phyloP scores from a whole-genome alignment of 92 coral and sea anemone genomes.

The Phenganax subtilis region DNA sequence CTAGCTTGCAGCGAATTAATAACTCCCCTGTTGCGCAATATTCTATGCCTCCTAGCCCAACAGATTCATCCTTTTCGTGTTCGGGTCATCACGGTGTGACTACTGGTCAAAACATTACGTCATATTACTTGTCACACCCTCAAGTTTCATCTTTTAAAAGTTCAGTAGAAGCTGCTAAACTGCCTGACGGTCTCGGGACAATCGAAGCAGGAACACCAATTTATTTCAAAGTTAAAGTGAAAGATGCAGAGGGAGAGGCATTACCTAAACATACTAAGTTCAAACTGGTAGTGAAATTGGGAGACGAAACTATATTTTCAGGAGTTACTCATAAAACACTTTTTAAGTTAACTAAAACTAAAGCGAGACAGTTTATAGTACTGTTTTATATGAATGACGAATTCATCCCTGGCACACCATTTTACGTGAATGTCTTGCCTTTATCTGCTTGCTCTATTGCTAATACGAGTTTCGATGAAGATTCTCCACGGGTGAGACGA shows the following conservation, averaged over 20 bases:
- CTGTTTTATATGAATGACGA: constrained; percentile 30
- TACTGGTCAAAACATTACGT: background rate
- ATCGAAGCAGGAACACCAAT: constrained; percentile 29
- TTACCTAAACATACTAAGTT: constrained; percentile 15
- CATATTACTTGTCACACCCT: constrained; percentile 12
- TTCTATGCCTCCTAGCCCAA: constrained; percentile 2
- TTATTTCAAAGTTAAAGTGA: background rate
- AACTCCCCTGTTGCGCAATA: constrained; percentile 21
- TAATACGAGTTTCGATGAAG: constrained; percentile 6
- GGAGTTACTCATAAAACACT: constrained; percentile 9
- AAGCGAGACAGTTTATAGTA: background rate
- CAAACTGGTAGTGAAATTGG: constrained; percentile 16
- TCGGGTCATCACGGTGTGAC: constrained; percentile 8
- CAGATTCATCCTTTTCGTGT: constrained; percentile 13
- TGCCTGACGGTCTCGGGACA: background rate
- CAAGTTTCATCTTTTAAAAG: constrained; percentile 13
- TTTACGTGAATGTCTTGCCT: constrained; percentile 17
- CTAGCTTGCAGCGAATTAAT: background rate
- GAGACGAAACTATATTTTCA: constrained; percentile 18
- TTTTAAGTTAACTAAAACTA: constrained; percentile 4
- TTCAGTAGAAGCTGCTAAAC: constrained; percentile 1
- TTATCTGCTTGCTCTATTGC: background rate
- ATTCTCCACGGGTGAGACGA: background rate
- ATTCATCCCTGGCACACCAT: background rate
- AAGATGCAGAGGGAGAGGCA: constrained; percentile 6